These are phyloP conservation scores for Apolygus lucorum DNA, from an alignment of 1,140 invertebrate species.

Conservation along the genomic window DNA sequence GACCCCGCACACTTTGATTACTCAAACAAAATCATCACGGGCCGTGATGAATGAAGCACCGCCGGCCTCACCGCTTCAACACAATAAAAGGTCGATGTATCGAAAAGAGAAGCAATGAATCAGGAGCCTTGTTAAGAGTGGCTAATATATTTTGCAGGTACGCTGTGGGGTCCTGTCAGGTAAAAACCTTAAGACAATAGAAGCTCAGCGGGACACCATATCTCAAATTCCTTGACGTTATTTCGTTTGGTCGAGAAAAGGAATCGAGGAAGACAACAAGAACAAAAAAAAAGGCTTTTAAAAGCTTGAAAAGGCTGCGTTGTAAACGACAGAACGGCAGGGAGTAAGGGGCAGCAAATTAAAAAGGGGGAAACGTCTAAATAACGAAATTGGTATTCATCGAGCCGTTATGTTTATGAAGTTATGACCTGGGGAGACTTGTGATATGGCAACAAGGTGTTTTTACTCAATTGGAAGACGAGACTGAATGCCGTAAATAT, in stretches of 20 bases:
- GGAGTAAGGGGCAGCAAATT: too few species aligned
- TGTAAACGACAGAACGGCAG: too few species aligned
- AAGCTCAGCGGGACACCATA: background rate
- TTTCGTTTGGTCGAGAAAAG: background rate
- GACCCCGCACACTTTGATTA: background rate
- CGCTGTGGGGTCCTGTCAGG: background rate
- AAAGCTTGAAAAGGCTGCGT: too few species aligned
- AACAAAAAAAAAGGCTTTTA: background rate
- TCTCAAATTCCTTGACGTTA: background rate
- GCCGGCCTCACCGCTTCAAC: background rate
- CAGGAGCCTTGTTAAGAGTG: background rate
- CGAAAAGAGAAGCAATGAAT: background rate
- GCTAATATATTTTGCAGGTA: background rate
- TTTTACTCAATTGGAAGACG: too few species aligned
- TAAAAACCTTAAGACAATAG: background rate
- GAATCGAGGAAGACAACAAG: background rate
- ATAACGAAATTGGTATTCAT: too few species aligned
- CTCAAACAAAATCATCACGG: background rate
- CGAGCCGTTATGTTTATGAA: too few species aligned
- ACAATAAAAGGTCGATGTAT: background rate
- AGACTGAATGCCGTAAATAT: too few species aligned
- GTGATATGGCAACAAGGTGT: too few species aligned
- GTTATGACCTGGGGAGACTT: too few species aligned
- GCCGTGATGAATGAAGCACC: background rate
- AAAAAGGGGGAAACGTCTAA: too few species aligned